Conservation (phyloP, 1,140 invertebrate genomes). For the Platyscapa corneri region DNA sequence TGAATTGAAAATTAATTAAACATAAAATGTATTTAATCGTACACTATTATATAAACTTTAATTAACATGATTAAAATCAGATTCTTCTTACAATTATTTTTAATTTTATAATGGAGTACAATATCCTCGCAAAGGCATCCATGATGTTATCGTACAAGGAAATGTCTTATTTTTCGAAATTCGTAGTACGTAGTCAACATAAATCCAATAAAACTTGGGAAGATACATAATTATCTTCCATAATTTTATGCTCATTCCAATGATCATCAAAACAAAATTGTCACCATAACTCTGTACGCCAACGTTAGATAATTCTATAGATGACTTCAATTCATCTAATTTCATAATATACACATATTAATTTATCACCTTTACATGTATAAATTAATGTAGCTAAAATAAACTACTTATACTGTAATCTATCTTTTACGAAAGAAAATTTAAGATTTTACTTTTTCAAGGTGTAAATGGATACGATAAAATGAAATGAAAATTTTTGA, state of each 20-base stretch:
- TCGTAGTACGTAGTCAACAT: constrained; percentile 7
- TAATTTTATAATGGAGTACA: constrained; percentile 32
- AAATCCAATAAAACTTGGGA: not conserved
- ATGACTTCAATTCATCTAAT: not conserved
- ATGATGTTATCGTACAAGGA: constrained; percentile 37
- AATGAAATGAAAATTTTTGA: too few species aligned
- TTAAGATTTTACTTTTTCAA: too few species aligned
- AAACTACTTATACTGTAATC: too few species aligned
- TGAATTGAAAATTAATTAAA: too few species aligned
- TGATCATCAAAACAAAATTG: not conserved
- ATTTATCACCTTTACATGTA: not conserved
- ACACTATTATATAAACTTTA: not conserved
- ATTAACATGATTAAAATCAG: not conserved
- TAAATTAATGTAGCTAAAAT: too few species aligned
- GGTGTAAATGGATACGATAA: too few species aligned
- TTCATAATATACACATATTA: not conserved
- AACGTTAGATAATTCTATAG: not conserved
- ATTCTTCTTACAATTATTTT: not conserved
- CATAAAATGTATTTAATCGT: too few species aligned
- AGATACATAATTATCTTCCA: not conserved
- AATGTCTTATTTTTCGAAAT: not conserved
- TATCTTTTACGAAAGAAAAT: too few species aligned
- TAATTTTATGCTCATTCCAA: not conserved
- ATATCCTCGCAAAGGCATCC: constrained; percentile 8
- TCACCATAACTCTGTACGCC: not conserved